phyloP scores from a whole-genome alignment of 2,113 vertebrate genomes.

The Protobothrops flavoviridis region DNA sequence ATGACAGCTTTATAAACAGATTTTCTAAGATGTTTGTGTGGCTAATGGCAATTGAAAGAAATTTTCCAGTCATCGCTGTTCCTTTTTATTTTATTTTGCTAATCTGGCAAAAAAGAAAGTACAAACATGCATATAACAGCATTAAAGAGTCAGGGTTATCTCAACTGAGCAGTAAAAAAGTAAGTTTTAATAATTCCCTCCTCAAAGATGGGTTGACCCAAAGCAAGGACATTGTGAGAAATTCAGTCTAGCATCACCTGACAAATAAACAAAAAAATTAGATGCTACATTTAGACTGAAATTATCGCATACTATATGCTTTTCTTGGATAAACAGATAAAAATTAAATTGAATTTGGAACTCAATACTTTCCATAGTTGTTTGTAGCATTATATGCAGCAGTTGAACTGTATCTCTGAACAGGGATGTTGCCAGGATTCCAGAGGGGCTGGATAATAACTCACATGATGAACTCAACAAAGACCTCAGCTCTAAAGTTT shows the following conservation, averaged over 20 bases:
- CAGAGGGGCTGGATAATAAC: background rate
- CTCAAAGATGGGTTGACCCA: background rate
- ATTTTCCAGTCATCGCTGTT: conserved; percentile 53
- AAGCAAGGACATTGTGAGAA: background rate
- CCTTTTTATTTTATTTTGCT: conserved; percentile 23
- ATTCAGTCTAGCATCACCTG: background rate
- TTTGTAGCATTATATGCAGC: background rate
- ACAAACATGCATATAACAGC: background rate
- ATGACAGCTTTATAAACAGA: background rate
- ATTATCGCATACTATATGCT: background rate
- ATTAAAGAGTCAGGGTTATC: background rate
- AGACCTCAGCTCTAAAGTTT: background rate
- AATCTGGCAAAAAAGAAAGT: background rate
- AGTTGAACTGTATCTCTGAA: background rate
- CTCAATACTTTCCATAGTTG: background rate
- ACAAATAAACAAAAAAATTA: background rate
- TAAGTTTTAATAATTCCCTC: background rate
- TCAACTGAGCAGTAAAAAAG: background rate
- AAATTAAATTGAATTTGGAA: background rate
- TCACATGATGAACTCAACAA: background rate
- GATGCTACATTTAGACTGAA: background rate
- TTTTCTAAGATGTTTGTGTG: background rate
- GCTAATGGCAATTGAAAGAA: background rate
- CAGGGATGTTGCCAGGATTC: background rate
- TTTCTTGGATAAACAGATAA: background rate